Evolutionary conservation across 2,113 vertebrate genomes (phyloP).

Genomic region (Neoarius graeffei): DNA sequence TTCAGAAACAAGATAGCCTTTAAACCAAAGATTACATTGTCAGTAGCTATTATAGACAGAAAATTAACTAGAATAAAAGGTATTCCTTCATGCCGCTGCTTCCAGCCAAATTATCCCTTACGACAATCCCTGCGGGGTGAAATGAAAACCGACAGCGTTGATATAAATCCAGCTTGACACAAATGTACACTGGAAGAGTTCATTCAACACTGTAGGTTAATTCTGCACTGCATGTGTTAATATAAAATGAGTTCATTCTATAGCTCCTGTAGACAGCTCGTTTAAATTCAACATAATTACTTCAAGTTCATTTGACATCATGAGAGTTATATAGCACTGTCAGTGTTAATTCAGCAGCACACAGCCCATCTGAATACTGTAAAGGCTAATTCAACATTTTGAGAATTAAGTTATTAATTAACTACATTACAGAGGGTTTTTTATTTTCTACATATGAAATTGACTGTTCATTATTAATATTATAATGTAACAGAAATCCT

Average conservation of each 20-base stretch:
- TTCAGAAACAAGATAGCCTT: slow-evolving; percentile 53
- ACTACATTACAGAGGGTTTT: background rate
- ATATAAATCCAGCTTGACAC: background rate
- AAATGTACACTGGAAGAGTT: background rate
- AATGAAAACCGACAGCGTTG: background rate
- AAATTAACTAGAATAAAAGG: slow-evolving; percentile 1
- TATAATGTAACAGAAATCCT: background rate
- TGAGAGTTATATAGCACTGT: background rate
- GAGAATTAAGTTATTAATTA: background rate
- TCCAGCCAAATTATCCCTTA: background rate
- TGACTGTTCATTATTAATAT: background rate
- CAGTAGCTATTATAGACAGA: background rate
- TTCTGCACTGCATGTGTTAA: background rate
- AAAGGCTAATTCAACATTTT: background rate
- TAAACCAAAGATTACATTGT: background rate
- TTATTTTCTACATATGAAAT: background rate
- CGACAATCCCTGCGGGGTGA: background rate
- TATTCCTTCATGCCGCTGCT: background rate
- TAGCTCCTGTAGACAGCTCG: background rate
- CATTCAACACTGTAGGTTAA: background rate
- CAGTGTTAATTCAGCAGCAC: background rate
- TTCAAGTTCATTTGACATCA: background rate
- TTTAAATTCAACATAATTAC: background rate
- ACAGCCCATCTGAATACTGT: background rate
- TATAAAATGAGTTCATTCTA: background rate